These are phyloP conservation scores for Panopea generosa DNA, from an alignment of 2,888 invertebrate genomes.

Conservation along the genomic window DNA sequence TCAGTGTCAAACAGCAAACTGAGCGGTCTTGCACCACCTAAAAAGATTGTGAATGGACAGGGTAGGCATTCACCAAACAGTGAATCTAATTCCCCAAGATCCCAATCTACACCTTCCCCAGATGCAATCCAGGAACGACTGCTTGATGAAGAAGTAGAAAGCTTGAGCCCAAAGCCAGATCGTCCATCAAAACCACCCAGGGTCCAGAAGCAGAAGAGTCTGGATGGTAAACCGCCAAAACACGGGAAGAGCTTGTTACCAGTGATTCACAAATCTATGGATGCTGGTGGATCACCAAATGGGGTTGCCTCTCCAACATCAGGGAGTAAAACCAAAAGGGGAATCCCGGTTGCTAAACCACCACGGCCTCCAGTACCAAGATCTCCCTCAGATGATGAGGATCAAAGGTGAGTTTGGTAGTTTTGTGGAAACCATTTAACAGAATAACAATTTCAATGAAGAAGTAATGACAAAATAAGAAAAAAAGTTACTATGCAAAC, in stretches of 20 bases:
- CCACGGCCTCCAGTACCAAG: slow-evolving; percentile 57
- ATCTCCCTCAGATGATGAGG: slow-evolving; percentile 39
- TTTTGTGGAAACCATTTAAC: no score
- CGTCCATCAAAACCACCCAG: slow-evolving; percentile 58
- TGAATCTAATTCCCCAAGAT: slow-evolving; percentile 13
- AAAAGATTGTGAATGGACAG: slow-evolving; percentile 41
- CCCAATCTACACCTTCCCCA: slow-evolving; percentile 23
- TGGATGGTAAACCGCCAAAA: slow-evolving; percentile 50
- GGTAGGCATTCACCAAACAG: slow-evolving; percentile 10
- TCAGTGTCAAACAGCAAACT: slow-evolving; percentile 34
- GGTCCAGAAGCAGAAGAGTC: slow-evolving; percentile 56
- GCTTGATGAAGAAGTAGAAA: slow-evolving; percentile 23
- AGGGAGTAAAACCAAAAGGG: slow-evolving; percentile 41
- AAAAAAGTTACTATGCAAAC: no score
- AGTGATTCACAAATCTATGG: slow-evolving; percentile 57
- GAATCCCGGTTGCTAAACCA: slow-evolving; percentile 60
- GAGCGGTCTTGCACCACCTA: slow-evolving; percentile 46
- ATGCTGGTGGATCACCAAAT: slow-evolving; percentile 40
- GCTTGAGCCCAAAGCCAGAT: slow-evolving; percentile 50
- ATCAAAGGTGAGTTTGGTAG: slow-evolving; percentile 40
- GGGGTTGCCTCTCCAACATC: slow-evolving; percentile 36
- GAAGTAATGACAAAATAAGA: no score
- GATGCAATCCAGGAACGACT: slow-evolving; percentile 23
- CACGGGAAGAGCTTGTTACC: slow-evolving; percentile 59
- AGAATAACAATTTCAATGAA: no score